These are phyloP conservation scores for Alitta virens DNA, from an alignment of 2,888 invertebrate species.

Conservation along the genomic window DNA sequence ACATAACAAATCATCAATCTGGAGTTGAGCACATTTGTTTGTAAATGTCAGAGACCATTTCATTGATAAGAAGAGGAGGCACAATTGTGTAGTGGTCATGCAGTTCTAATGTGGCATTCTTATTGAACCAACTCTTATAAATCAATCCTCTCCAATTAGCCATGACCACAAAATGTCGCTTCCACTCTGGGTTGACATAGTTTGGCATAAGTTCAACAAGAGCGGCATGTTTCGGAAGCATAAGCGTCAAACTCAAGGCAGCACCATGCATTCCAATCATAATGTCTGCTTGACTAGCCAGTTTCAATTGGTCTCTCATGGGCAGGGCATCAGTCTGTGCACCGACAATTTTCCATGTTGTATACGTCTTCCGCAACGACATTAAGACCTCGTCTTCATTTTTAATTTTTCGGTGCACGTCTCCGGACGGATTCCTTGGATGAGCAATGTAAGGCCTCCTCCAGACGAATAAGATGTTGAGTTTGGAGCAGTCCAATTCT, in stretches of 20 bases:
- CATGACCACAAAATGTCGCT: slow-evolving; percentile 46
- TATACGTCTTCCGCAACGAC: slow-evolving; percentile 27
- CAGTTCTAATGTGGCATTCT: slow-evolving; percentile 28
- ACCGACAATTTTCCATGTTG: slow-evolving; percentile 33
- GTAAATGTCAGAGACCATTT: neutral
- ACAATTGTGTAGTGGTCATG: slow-evolving; percentile 22
- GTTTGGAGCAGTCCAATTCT: slow-evolving; percentile 35
- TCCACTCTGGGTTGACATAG: slow-evolving; percentile 34
- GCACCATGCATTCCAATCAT: slow-evolving; percentile 56
- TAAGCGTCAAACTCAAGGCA: slow-evolving; percentile 48
- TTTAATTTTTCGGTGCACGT: slow-evolving; percentile 46
- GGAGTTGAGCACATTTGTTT: slow-evolving; percentile 5
- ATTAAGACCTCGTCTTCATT: slow-evolving; percentile 49
- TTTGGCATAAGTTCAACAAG: slow-evolving; percentile 48
- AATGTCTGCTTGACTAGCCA: slow-evolving; percentile 44
- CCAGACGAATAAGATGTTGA: slow-evolving; percentile 50
- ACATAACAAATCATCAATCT: no score
- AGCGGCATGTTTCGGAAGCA: slow-evolving; percentile 42
- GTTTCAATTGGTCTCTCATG: slow-evolving; percentile 43
- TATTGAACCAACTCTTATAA: slow-evolving; percentile 49
- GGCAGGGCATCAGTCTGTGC: slow-evolving; percentile 43
- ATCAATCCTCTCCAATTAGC: slow-evolving; percentile 44
- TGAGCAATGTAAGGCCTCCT: slow-evolving; percentile 52
- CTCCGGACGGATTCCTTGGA: slow-evolving; percentile 50
- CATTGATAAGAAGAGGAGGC: slow-evolving; percentile 21